Evolutionary conservation across 2,797 vertebrate species (phyloP), one percentile per base, ranked within the genome.

Genomic region (Melanogrammus aeglefinus): DNA sequence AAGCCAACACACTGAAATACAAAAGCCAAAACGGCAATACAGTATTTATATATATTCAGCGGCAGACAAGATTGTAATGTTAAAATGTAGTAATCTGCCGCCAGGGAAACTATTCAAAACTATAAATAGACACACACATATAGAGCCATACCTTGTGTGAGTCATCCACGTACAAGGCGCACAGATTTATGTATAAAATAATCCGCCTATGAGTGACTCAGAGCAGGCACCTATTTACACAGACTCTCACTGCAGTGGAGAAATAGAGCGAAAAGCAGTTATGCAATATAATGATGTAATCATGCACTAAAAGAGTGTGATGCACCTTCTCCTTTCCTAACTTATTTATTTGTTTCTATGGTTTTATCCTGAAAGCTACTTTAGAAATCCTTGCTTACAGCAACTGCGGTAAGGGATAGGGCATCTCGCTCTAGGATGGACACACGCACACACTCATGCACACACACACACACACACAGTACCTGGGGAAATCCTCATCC

Each of bases 401-500:
- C 41, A 16, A 44, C 41, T 13, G 14, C 14, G 2, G 41, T 44
- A 44, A 4, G 1, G 41, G 41, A 44, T 16, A 44, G 10, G 41
- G 12, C 10, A 44, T 44, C 41, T 44, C 29, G 14, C 71, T 21
- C 70, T 47, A 16, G 51, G 29, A 31, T 16, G n/a, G 70, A 77
- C 70, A 36, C 76, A 77, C 71, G 38, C 70, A 73, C 70, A 73
- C 39, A 51, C 76, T 35, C 39, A 72, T 70, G 7, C 70, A 33
- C 76, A 44, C 66, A 41, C 66, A 41, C 38, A 47, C 38, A 72
- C 47, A 70, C 73, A 75, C 77, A 74, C 31, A 10, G 8, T 90
- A 97, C 97, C 96, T 96, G 85, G 97, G 96, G 78, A 97, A 97
- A 82, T 96, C 96, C 66, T 97, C 96, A 0, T 98, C 96, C 79